Evolutionary conservation across 2,888 invertebrate genomes (phyloP).

Genomic region (Drosophila neonasuta): DNA sequence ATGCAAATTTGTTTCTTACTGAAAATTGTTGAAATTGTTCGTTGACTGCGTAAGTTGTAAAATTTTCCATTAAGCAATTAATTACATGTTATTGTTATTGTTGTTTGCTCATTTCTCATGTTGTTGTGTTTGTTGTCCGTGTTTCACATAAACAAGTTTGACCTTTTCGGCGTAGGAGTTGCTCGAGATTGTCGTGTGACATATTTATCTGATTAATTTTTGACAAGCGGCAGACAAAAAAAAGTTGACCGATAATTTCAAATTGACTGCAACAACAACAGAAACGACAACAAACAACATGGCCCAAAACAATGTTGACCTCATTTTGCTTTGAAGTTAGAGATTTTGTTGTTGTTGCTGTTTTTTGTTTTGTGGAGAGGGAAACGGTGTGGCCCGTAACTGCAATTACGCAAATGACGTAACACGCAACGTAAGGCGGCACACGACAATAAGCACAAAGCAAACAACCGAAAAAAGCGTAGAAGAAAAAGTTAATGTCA

Average conservation of each 20-base stretch:
- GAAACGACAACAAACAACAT: conserved; percentile 34
- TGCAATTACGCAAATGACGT: conserved; percentile 73
- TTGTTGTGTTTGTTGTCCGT: conserved; percentile 11
- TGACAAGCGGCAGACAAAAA: conserved; percentile 72
- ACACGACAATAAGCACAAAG: conserved; percentile 67
- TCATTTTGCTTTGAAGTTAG: conserved; percentile 49
- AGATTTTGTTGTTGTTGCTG: conserved; percentile 25
- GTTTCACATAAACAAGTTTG: conserved; percentile 55
- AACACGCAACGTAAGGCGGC: conserved; percentile 61
- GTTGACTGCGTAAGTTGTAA: conserved; percentile 45
- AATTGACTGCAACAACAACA: conserved; percentile 63
- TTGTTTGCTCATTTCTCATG: conserved; percentile 29
- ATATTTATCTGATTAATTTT: conserved; percentile 74
- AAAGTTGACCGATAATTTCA: conserved; percentile 73
- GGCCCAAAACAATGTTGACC: conserved; percentile 72
- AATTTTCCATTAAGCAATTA: conserved; percentile 48
- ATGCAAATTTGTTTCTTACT: conserved; percentile 17
- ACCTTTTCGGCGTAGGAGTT: conserved; percentile 58
- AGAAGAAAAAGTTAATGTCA: conserved; percentile 6
- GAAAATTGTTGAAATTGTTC: background rate
- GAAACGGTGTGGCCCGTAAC: conserved; percentile 32
- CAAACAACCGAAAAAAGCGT: conserved; percentile 19
- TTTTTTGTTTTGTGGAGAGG: background rate
- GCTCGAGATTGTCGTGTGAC: conserved; percentile 50
- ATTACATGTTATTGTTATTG: conserved; percentile 26